Conservation (phyloP, 2,113 vertebrate species). For the Patagioenas fasciata region DNA sequence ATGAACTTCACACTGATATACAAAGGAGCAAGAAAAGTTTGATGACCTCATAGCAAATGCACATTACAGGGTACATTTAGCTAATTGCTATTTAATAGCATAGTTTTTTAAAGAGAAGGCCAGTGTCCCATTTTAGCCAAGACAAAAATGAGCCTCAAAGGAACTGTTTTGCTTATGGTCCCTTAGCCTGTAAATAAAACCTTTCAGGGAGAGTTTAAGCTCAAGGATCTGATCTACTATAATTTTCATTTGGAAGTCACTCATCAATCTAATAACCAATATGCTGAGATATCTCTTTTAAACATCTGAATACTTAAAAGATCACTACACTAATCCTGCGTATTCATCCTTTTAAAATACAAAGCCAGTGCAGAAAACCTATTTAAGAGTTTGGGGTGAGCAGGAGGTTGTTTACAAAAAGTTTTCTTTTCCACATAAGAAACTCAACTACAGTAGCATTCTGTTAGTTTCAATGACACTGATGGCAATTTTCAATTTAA, state of each 20-base stretch:
- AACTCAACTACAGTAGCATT: background rate
- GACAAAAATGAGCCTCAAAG: background rate
- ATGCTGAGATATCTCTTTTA: background rate
- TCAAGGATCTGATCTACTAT: background rate
- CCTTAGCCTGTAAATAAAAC: background rate
- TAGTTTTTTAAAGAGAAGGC: background rate
- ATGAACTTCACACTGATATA: background rate
- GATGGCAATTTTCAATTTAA: background rate
- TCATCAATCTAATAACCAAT: background rate
- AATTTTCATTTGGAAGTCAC: background rate
- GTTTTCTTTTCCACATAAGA: background rate
- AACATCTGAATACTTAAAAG: background rate
- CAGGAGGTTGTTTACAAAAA: background rate
- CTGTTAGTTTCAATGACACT: background rate
- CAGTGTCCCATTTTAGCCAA: background rate
- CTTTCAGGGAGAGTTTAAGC: background rate
- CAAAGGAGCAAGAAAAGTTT: background rate
- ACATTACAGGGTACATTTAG: background rate
- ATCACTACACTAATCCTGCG: background rate
- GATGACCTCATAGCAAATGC: background rate
- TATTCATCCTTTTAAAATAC: background rate
- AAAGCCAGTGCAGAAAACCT: background rate
- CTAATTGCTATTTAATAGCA: background rate
- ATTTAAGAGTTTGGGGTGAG: background rate
- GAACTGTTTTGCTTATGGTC: background rate